phyloP scores from a whole-genome alignment of 2,888 invertebrate genomes.

The Drosophila mimica region DNA sequence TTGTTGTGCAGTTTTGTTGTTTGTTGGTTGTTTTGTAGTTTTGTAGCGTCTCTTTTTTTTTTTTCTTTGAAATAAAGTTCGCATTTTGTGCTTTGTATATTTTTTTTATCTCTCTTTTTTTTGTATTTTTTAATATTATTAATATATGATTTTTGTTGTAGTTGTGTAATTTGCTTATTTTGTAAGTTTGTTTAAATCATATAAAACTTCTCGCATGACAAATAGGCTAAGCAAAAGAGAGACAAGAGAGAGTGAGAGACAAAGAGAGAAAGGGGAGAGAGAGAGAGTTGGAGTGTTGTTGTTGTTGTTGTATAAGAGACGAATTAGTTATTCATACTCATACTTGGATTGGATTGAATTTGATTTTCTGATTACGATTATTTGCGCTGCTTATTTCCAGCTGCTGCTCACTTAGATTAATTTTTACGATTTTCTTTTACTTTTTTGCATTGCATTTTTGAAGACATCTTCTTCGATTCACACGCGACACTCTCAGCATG shows the following conservation, averaged over 20 bases:
- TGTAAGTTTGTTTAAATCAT: slow-evolving; percentile 58
- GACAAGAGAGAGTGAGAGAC: slow-evolving; percentile 24
- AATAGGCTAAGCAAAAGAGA: slow-evolving; percentile 52
- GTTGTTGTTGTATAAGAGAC: slow-evolving; percentile 42
- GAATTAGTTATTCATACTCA: slow-evolving; percentile 46
- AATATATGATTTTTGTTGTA: slow-evolving; percentile 42
- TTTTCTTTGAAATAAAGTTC: slow-evolving; percentile 70
- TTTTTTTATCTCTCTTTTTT: slow-evolving; percentile 68
- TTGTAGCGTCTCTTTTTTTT: slow-evolving; percentile 54
- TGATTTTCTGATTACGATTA: slow-evolving; percentile 24
- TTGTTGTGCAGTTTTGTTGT: slow-evolving; percentile 49
- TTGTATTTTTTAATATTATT: slow-evolving; percentile 63
- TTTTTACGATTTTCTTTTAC: slow-evolving; percentile 17
- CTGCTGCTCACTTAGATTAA: slow-evolving; percentile 52
- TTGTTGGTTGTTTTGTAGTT: slow-evolving; percentile 36
- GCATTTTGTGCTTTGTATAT: slow-evolving; percentile 60
- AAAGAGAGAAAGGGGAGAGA: slow-evolving; percentile 36
- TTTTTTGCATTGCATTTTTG: slow-evolving; percentile 40
- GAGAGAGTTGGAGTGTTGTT: slow-evolving; percentile 61
- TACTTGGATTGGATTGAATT: slow-evolving; percentile 27
- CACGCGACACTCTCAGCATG: slow-evolving; percentile 52
- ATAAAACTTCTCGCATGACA: slow-evolving; percentile 46
- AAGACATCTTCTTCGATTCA: slow-evolving; percentile 31
- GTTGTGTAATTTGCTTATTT: slow-evolving; percentile 60
- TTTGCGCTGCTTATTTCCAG: slow-evolving; percentile 20